These are phyloP conservation scores for Centrocercus urophasianus DNA, from an alignment of 2,113 vertebrate genomes.

Conservation along the genomic window DNA sequence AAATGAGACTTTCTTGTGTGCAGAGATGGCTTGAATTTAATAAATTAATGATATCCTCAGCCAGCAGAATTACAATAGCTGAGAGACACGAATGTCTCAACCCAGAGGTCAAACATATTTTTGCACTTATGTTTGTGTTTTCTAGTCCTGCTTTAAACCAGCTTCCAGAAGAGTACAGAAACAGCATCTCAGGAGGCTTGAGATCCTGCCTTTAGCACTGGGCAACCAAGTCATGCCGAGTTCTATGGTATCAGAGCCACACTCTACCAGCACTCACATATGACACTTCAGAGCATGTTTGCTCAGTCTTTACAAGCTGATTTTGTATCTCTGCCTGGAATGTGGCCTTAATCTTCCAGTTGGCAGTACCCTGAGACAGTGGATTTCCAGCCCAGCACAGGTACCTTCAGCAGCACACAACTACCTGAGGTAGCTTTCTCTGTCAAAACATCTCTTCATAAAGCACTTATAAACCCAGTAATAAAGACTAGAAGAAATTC, in stretches of 20 bases:
- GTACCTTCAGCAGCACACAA: background rate
- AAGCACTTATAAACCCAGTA: background rate
- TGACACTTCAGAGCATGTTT: background rate
- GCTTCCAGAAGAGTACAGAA: background rate
- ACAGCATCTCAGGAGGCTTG: background rate
- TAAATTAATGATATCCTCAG: background rate
- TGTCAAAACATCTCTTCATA: background rate
- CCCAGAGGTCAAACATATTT: background rate
- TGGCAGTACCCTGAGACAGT: fast-evolving
- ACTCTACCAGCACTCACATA: background rate
- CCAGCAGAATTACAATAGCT: background rate
- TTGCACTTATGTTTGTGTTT: background rate
- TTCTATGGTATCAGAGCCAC: background rate
- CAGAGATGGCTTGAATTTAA: background rate
- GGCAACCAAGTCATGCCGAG: fast-evolving
- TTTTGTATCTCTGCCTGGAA: background rate
- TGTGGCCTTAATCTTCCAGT: background rate
- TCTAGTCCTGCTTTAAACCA: background rate
- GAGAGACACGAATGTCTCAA: background rate
- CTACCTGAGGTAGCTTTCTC: background rate
- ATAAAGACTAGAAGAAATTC: background rate
- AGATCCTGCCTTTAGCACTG: background rate
- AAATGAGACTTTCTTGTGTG: background rate
- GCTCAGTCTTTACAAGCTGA: background rate
- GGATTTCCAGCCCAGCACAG: background rate